A percentile compares a stretch with the other conserved stretches of the same genome.
phyloP scores from a whole-genome alignment of 2,888 invertebrate genomes.

The Charanyca ferruginea region DNA sequence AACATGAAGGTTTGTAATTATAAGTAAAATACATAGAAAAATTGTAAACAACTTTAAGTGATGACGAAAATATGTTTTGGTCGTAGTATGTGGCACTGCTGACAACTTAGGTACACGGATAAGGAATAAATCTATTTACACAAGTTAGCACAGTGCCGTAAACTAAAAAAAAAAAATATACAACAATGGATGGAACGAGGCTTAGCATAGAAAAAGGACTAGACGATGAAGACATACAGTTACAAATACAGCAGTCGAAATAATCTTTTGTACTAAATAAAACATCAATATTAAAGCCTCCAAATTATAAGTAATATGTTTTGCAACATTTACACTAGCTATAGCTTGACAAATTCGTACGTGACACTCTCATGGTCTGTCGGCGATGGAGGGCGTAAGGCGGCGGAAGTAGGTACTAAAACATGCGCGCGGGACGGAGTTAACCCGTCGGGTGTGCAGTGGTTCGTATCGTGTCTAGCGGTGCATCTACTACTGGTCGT shows the following conservation, averaged over 20 bases:
- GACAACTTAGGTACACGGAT: neutral
- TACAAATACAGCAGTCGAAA: slow-evolving; percentile 24
- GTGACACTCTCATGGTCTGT: too few relatives aligned
- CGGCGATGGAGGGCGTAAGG: too few relatives aligned
- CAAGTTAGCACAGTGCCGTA: slow-evolving; percentile 11
- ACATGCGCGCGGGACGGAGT: too few relatives aligned
- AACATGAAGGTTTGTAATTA: slow-evolving; percentile 8
- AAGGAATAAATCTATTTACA: neutral
- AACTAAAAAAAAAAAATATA: neutral
- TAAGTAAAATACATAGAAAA: neutral
- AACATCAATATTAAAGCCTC: too few relatives aligned
- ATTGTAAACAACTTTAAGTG: neutral
- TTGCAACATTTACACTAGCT: too few relatives aligned
- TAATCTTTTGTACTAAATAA: too few relatives aligned
- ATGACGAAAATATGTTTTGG: slow-evolving; percentile 20
- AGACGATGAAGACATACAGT: neutral
- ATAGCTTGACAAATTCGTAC: too few relatives aligned
- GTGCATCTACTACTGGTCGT: too few relatives aligned
- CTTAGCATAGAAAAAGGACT: neutral
- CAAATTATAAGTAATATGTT: too few relatives aligned
- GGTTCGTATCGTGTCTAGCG: too few relatives aligned
- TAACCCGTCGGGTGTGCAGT: too few relatives aligned
- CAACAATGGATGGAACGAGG: slow-evolving; percentile 2
- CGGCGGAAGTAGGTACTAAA: too few relatives aligned
- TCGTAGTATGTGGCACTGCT: slow-evolving; percentile 36